These are phyloP conservation scores for Muscicapa comitata DNA, from an alignment of 2,797 vertebrate species.

Conservation along the genomic window DNA sequence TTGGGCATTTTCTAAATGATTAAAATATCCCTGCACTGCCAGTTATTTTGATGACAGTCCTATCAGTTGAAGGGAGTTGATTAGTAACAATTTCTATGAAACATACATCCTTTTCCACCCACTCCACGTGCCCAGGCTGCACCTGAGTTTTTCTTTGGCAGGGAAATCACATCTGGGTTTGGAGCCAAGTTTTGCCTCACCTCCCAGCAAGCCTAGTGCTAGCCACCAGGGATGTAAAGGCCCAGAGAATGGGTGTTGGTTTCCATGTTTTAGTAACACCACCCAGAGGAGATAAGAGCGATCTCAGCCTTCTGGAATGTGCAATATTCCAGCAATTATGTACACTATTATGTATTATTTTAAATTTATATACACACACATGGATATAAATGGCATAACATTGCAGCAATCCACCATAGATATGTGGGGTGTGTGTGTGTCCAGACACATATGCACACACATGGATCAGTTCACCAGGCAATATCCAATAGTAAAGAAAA, in stretches of 20 bases:
- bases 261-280: neutral
- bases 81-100: neutral
- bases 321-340: neutral
- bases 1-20: neutral
- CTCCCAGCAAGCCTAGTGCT: neutral
- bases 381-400: neutral
- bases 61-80: neutral
- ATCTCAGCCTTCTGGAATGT: neutral
- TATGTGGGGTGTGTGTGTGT: neutral
- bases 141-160: neutral
- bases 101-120: neutral
- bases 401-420: neutral
- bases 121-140: accelerated
- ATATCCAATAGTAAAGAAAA: neutral
- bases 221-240: neutral
- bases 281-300: neutral
- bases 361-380: neutral
- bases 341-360: neutral
- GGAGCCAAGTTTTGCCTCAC: neutral
- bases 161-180: neutral
- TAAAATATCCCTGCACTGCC: neutral
- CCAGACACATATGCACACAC: neutral
- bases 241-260: accelerated
- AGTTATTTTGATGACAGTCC: neutral
- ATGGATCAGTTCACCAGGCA: neutral